These are phyloP conservation scores for Ommatoiulus sabulosus DNA, from an alignment of 2,888 invertebrate species.

Conservation along the genomic window DNA sequence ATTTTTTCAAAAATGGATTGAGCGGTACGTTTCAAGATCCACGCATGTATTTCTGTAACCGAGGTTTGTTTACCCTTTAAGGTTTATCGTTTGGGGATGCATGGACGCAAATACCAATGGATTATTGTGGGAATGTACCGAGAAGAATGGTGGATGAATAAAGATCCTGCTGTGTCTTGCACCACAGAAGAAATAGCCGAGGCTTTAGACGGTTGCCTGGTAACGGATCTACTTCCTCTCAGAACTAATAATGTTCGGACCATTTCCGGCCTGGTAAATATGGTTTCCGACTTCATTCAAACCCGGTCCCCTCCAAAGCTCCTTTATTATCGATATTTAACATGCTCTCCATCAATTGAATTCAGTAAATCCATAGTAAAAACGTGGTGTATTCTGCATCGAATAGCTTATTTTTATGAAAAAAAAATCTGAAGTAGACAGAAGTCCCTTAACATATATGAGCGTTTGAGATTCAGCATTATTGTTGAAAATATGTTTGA, in stretches of 20 bases:
- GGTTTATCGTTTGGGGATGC: slow-evolving; percentile 71
- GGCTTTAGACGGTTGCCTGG: slow-evolving; percentile 87
- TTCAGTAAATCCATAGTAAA: background rate
- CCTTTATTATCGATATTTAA: background rate
- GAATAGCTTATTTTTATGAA: background rate
- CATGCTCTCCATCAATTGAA: background rate
- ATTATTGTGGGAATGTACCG: slow-evolving; percentile 74
- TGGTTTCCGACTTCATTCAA: background rate
- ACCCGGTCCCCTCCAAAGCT: background rate
- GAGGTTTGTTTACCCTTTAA: slow-evolving; percentile 13
- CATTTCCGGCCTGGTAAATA: slow-evolving; percentile 89
- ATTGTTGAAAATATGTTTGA: background rate
- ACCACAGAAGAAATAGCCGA: slow-evolving; percentile 78
- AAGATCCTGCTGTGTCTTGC: slow-evolving; percentile 69
- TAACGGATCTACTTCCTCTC: slow-evolving; percentile 87
- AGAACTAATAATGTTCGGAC: slow-evolving; percentile 88
- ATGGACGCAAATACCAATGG: slow-evolving; percentile 94
- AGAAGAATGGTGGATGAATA: slow-evolving; percentile 59
- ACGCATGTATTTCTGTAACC: background rate
- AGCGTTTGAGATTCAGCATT: background rate
- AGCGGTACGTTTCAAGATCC: background rate
- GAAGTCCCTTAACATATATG: background rate
- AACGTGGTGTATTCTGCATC: background rate
- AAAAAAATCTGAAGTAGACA: background rate
- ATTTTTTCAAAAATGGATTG: background rate